These are phyloP conservation scores for Antennarius striatus DNA, from an alignment of 2,113 vertebrate genomes.

Conservation along the genomic window DNA sequence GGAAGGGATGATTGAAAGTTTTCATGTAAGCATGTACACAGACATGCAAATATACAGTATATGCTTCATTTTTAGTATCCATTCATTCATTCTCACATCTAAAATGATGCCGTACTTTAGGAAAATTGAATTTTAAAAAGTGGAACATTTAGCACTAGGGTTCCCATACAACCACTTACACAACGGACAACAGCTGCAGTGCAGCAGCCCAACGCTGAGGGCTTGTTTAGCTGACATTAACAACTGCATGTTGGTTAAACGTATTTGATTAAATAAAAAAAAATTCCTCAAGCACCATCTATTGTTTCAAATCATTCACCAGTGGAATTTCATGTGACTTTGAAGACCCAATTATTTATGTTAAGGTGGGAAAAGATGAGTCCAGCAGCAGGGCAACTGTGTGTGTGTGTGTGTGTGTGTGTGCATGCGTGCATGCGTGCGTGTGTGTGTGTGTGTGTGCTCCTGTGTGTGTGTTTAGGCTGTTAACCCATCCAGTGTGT, in stretches of 20 bases:
- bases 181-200: slow-evolving; percentile 6
- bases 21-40: slow-evolving; percentile 13
- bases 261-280: too few species aligned
- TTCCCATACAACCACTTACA: slow-evolving; percentile 53
- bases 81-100: slow-evolving; percentile 37
- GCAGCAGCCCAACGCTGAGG: slow-evolving; percentile 4
- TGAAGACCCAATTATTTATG: too few species aligned
- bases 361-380: too few species aligned
- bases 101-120: slow-evolving; percentile 57
- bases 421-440: slow-evolving; percentile 3
- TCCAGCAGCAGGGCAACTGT: too few species aligned
- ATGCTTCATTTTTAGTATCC: slow-evolving; percentile 13
- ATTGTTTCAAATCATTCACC: too few species aligned
- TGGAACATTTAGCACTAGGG: slow-evolving; percentile 63
- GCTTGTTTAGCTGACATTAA: slow-evolving; percentile 28
- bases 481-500: background rate
- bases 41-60: slow-evolving; percentile 1
- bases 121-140: slow-evolving; percentile 61
- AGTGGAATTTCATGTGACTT: too few species aligned
- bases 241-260: slow-evolving; percentile 9
- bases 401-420: slow-evolving; percentile 10
- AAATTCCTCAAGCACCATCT: too few species aligned
- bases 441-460: background rate
- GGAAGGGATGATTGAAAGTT: slow-evolving; percentile 35
- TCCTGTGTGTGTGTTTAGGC: slow-evolving; percentile 20